These are phyloP conservation scores for Phalacrocorax aristotelis DNA, from an alignment of 2,113 vertebrate genomes.

Conservation along the genomic window DNA sequence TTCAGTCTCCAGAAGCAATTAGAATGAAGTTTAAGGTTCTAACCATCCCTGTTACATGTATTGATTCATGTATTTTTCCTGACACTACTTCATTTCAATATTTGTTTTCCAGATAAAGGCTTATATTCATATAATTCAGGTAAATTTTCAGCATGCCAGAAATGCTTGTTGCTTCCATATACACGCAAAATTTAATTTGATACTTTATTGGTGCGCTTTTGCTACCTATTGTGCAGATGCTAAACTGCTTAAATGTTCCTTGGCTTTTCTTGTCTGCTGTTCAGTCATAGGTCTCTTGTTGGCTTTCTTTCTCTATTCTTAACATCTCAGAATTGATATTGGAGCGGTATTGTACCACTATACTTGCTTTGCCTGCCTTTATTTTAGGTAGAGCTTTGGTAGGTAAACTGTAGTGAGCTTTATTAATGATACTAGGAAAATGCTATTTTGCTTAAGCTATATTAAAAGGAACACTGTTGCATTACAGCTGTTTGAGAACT, in stretches of 20 bases:
- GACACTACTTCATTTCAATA: conserved; percentile 79
- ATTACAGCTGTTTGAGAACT: background rate
- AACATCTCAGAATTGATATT: background rate
- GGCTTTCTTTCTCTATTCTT: conserved; percentile 1
- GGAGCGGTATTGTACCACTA: background rate
- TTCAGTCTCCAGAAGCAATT: background rate
- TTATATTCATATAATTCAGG: conserved; percentile 93
- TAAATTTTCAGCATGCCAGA: conserved; percentile 81
- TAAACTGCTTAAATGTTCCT: conserved; percentile 41
- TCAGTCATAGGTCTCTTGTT: background rate
- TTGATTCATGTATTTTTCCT: conserved; percentile 62
- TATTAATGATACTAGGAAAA: background rate
- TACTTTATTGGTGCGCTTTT: conserved; percentile 66
- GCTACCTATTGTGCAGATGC: conserved; percentile 55
- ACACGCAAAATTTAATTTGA: conserved; percentile 31
- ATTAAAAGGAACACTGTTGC: background rate
- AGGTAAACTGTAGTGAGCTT: background rate
- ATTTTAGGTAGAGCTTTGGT: conserved; percentile 34
- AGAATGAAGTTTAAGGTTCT: conserved; percentile 23
- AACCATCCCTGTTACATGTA: conserved; percentile 57
- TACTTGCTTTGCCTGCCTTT: conserved; percentile 40
- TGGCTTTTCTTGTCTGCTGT: conserved; percentile 53
- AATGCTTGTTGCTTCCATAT: conserved; percentile 65
- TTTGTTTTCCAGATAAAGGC: conserved; percentile 91
- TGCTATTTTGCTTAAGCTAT: conserved; percentile 8